Evolutionary conservation across 2,888 invertebrate species (phyloP), one percentile per base, ranked within the genome.

Genomic region (Phytoseiulus persimilis): DNA sequence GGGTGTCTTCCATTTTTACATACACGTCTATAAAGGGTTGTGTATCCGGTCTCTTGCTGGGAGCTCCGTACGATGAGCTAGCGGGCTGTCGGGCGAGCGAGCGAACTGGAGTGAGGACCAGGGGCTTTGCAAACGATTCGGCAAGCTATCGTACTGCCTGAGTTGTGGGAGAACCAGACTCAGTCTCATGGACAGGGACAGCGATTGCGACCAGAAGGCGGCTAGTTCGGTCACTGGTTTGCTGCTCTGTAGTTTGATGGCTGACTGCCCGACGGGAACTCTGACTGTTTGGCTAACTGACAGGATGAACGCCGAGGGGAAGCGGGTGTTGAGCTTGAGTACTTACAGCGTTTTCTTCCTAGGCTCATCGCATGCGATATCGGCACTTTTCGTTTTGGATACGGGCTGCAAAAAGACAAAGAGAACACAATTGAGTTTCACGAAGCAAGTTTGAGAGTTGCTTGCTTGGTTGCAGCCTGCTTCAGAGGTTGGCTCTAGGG

Each of bases 271-370:
- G 65, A 28, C 28, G 18, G 65, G 14, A 14, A 11, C 9, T 23
- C 65, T 14, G 65, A 65, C 65, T 65, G 65, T 65, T 65, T 28
- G 65, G 18, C 65, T 65, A 65, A 65, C 23, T 65, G 65, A 23
- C 65, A 65, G 65, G 65, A 65, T 65, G 65, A 28, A 65, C 18
- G 65, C 65, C 18, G 65, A 3, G 65, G 65, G 65, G 65, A 28
- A 18, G 14, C 65, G 65, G 65, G 28, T 65, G 65, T 65, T 28
- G 23, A 65, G 65, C 28, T 89, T 32, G 32, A 45, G 83, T 84
- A 90, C 91, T 91, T 90, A 91, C 91, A 91, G 89, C 32, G 90
- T 90, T 90, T 91, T 91, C 89, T 90, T 90, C 90, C 90, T 91
- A 89, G 90, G 90, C 65, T 91, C 90, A 32, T 91, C 91, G n/a